A percentile compares a stretch with the other conserved stretches of the same genome.
Conservation (phyloP, 1,140 invertebrate species). For the Nasonia longicornis region DNA sequence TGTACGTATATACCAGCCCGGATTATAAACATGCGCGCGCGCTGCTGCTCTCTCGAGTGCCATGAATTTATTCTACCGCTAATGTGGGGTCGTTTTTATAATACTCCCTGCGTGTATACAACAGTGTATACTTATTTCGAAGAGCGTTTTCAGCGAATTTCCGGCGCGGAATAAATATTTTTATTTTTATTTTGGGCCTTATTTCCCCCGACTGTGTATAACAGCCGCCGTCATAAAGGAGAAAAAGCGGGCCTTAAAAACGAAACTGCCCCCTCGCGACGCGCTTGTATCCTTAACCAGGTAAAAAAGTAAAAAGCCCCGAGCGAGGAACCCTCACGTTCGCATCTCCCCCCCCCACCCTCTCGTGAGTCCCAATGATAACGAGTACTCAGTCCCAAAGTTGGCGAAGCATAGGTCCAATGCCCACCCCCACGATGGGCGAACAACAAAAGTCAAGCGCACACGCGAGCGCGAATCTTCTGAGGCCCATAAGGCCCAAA, state of each 20-base stretch:
- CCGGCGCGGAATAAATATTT: neutral
- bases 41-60: neutral
- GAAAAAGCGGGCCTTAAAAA: neutral
- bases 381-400: neutral
- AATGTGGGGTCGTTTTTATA: neutral
- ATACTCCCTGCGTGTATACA: neutral
- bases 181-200: neutral
- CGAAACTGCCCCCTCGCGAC: neutral
- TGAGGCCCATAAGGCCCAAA: neutral
- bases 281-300: conserved; percentile 1
- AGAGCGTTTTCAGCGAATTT: neutral
- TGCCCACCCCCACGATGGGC: conserved; percentile 5
- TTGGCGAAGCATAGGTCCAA: neutral
- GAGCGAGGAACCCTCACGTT: neutral
- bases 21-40: neutral
- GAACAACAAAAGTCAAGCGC: conserved; percentile 45
- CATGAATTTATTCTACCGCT: neutral
- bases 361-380: neutral
- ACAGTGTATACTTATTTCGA: too few relatives aligned
- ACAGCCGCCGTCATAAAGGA: neutral
- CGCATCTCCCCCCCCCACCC: neutral
- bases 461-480: neutral
- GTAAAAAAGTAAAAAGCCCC: conserved; percentile 22
- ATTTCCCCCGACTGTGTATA: neutral
- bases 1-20: too few relatives aligned